Evolutionary conservation across 2,113 vertebrate genomes (phyloP), one percentile per base, ranked within the genome.

Genomic region (Gymnarchus niloticus): DNA sequence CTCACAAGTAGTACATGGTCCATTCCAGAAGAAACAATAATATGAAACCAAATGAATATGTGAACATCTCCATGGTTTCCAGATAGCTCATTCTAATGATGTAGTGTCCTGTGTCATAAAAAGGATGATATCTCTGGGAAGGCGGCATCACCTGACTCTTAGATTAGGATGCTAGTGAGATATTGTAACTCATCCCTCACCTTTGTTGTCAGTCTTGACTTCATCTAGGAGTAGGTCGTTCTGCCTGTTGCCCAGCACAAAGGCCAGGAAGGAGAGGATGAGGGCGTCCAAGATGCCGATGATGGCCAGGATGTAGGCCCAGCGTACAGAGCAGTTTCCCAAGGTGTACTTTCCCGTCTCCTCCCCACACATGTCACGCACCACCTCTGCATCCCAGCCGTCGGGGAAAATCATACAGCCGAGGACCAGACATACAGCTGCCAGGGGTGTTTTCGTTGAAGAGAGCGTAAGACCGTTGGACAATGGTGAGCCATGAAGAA

Each of bases 351-450:
- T 98, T 93, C 97, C 97, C 37, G 97, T 94, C 88, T 96, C 96
- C 91, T 98, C 97, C 88, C 97, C 97, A 83, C 97, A 99, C 97
- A 98, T 97, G 89, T 96, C 95, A 91, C 96, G 96, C 90, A 99
- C 97, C 92, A 97, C 96, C 89, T 98, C 97, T 49, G 97, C 96
- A 87, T 99, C 97, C 97, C 97, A 99, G 90, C 97, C 97, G 84
- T 98, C 96, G 0, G 97, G 97, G 91, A 98, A 99, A 93, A 99
- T 99, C 96, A 99, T 97, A 92, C 97, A 99, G 90, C 97, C 97
- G 92, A 99, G 96, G 88, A 99, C 95, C 93, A 99, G 95, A 92
- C 97, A 98, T 92, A 96, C 96, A 94, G 97, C 97, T 99, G 91
- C 83, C 86, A 91, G 87, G 89, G 46, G 82, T 49, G 90, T 87